Evolutionary conservation across 2,113 vertebrate species (phyloP).

Genomic region (Neotoma lepida): DNA sequence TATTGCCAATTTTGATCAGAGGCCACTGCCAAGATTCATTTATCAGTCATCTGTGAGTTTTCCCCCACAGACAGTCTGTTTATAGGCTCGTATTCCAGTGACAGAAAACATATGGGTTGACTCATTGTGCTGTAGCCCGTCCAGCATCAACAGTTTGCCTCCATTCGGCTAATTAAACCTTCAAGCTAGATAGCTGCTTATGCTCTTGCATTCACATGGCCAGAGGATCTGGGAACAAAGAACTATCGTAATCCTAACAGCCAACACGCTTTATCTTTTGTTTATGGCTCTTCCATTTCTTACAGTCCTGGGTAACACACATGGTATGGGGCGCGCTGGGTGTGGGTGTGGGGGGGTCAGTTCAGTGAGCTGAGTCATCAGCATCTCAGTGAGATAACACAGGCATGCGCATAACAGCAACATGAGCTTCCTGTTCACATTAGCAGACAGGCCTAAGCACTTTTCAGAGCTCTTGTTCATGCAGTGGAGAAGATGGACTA

Average conservation of each 20-base stretch:
- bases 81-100: slow-evolving; percentile 2
- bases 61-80: slow-evolving; percentile 34
- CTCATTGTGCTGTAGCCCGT: slow-evolving; percentile 41
- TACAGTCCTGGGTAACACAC: not conserved
- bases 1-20: slow-evolving; percentile 53
- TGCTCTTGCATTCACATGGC: slow-evolving; percentile 10
- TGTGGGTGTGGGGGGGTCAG: not conserved
- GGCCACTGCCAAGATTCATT: slow-evolving; percentile 38
- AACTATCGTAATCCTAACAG: not conserved
- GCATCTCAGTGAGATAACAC: not conserved
- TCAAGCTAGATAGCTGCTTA: slow-evolving; percentile 19
- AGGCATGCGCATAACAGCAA: too few species aligned
- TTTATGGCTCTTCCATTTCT: not conserved
- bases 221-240: slow-evolving; percentile 4
- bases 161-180: slow-evolving; percentile 65
- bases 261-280: slow-evolving; percentile 24
- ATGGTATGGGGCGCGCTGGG: not conserved
- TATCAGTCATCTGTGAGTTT: slow-evolving; percentile 64
- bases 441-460: not conserved
- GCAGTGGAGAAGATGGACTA: not conserved
- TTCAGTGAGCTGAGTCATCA: not conserved
- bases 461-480: not conserved
- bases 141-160: slow-evolving; percentile 62
- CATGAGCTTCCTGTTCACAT: not conserved
- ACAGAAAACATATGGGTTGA: slow-evolving; percentile 66